Evolutionary conservation across 2,113 vertebrate genomes (phyloP), one percentile per base, ranked within the genome.

Genomic region (Tenrec ecaudatus): DNA sequence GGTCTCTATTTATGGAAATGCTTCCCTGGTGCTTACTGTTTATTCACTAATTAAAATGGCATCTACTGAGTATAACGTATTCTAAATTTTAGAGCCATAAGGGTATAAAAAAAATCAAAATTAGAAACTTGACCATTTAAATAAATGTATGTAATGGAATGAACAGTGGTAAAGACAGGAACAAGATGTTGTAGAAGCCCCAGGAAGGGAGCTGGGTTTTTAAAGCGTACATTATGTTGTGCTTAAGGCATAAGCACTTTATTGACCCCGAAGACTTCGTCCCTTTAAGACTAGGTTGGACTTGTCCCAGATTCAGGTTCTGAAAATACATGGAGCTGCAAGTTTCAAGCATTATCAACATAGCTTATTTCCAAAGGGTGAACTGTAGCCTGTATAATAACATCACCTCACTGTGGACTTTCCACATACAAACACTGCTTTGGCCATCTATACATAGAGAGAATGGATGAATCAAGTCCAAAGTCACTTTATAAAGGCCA

Each of bases 351-450:
- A 62, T 91, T 95, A 75, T 76, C 36, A 91, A 91, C 58, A 36
- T 57, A 79, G 40, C 33, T 38, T 40, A 36, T 83, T 93, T 68
- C 78, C 69, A 85, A 53, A 36, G 73, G 33, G 80, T 77, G 11
- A 22, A 16, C 68, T 69, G 3, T 17, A 84, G 62, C 47, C 84
- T 77, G 79, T 60, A 69, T 31, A 91, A 90, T 40, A 93, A 91
- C 64, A 77, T 43, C 4, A 0, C 43, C 69, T 91, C 88, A 85
- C 75, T 57, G 58, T 12, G 83, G 92, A 88, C 76, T 85, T 76
- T 85, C 93, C 78, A 31, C 33, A 53, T 69, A 79, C 68, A 88
- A 88, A 95, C 69, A 88, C 78, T 91, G 57, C 94, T 81, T 73
- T 17, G 29, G 29, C 94, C 85, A 79, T 96, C 36, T 89, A 12